phyloP scores from a whole-genome alignment of 2,888 invertebrate species.

The Xestia xanthographa region DNA sequence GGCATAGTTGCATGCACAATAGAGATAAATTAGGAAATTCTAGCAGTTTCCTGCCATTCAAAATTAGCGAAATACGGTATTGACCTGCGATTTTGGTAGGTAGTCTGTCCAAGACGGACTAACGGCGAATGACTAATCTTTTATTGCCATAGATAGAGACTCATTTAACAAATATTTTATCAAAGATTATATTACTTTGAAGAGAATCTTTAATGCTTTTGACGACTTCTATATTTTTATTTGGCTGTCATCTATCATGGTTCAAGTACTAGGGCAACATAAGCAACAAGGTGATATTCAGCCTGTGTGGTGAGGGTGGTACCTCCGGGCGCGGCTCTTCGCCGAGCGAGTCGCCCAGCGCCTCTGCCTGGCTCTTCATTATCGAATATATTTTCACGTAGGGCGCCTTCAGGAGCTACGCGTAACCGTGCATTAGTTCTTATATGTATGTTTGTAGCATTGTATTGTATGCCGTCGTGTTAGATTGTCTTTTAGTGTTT shows the following conservation, averaged over 20 bases:
- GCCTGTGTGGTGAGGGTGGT: conserved; percentile 65
- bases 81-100: neutral
- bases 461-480: conserved; percentile 67
- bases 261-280: neutral
- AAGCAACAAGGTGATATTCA: conserved; percentile 67
- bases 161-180: conserved; percentile 6
- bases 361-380: conserved; percentile 97
- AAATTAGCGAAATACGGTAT: conserved; percentile 29
- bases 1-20: conserved; percentile 47
- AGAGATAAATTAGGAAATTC: conserved; percentile 48
- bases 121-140: conserved; percentile 14
- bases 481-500: conserved; percentile 52
- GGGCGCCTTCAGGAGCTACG: conserved; percentile 98
- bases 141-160: neutral
- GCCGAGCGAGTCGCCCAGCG: conserved; percentile 89
- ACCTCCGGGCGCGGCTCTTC: conserved; percentile 89
- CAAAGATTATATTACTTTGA: conserved; percentile 9
- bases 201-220: neutral
- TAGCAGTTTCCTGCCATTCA: conserved; percentile 43
- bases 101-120: neutral
- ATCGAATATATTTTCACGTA: conserved; percentile 99
- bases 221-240: conserved; percentile 15
- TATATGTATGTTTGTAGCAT: conserved; percentile 44
- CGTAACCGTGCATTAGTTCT: conserved; percentile 59
- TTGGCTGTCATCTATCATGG: neutral